Conservation (phyloP, 1,140 invertebrate genomes). For the Pomacea maculata region DNA sequence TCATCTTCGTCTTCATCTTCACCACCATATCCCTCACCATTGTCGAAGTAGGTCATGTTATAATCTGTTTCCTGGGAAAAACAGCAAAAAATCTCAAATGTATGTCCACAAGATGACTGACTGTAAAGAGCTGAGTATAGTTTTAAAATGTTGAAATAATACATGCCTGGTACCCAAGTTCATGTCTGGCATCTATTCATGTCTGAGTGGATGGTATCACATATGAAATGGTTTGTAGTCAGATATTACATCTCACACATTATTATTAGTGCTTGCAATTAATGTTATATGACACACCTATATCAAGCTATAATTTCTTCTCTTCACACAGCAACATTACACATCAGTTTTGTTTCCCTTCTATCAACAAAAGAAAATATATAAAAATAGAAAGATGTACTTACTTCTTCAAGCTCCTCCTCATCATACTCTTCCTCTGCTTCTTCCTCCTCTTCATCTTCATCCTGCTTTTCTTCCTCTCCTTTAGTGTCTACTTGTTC, state of each 20-base stretch:
- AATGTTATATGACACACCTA: neutral
- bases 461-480: constrained; percentile 43
- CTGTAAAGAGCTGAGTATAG: neutral
- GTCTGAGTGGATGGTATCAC: no score
- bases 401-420: constrained; percentile 38
- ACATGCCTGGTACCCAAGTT: no score
- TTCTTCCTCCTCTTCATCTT: constrained; percentile 41
- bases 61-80: constrained; percentile 63
- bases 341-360: no score
- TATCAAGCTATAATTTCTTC: no score
- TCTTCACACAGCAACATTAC: no score
- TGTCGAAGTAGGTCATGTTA: constrained; percentile 63
- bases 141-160: no score
- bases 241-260: neutral
- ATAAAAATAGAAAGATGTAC: constrained; percentile 16
- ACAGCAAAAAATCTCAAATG: neutral
- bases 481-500: constrained; percentile 42
- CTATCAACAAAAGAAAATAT: neutral
- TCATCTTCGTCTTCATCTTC: constrained; percentile 64
- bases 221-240: neutral
- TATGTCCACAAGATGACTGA: neutral
- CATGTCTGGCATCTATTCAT: no score
- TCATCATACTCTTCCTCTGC: constrained; percentile 43
- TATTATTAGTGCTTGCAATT: neutral
- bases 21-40: constrained; percentile 63